Evolutionary conservation across 2,888 invertebrate genomes (phyloP).

Genomic region (Microchrysa polita): DNA sequence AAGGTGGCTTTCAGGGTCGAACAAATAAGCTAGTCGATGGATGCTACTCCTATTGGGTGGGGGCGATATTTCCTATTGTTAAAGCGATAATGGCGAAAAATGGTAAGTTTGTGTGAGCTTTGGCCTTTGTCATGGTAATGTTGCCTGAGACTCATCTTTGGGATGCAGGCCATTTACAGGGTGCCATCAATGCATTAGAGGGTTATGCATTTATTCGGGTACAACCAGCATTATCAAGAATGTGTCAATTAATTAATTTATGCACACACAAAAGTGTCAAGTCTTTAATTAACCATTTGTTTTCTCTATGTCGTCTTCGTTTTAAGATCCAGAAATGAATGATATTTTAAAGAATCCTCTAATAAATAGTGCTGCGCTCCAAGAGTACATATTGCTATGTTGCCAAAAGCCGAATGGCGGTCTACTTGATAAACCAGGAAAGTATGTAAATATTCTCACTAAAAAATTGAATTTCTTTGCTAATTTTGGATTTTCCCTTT

Average conservation of each 20-base stretch:
- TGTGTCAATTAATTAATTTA: too few relatives aligned
- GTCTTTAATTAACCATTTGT: too few relatives aligned
- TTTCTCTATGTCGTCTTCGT: too few relatives aligned
- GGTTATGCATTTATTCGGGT: too few relatives aligned
- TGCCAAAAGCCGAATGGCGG: conserved; percentile 91
- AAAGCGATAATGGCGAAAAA: conserved; percentile 75
- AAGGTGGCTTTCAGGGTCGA: conserved; percentile 97
- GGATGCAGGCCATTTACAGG: too few relatives aligned
- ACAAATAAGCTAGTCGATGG: conserved; percentile 99
- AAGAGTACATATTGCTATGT: conserved; percentile 93
- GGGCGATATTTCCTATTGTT: conserved; percentile 88
- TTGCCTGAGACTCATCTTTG: too few relatives aligned
- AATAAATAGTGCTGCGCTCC: conserved; percentile 87
- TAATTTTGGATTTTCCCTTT: conserved; percentile 16
- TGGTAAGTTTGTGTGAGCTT: conserved; percentile 56
- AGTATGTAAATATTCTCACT: conserved; percentile 69
- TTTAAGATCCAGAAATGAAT: conserved; percentile 15
- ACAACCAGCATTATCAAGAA: too few relatives aligned
- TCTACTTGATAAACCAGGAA: conserved; percentile 94
- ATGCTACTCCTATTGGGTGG: conserved; percentile 99
- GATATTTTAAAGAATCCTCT: conserved; percentile 61
- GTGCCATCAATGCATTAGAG: too few relatives aligned
- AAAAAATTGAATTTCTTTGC: background rate
- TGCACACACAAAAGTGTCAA: too few relatives aligned
- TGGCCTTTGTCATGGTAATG: too few relatives aligned